Evolutionary conservation across 2,797 vertebrate species (phyloP).

Genomic region (Trachurus trachurus): DNA sequence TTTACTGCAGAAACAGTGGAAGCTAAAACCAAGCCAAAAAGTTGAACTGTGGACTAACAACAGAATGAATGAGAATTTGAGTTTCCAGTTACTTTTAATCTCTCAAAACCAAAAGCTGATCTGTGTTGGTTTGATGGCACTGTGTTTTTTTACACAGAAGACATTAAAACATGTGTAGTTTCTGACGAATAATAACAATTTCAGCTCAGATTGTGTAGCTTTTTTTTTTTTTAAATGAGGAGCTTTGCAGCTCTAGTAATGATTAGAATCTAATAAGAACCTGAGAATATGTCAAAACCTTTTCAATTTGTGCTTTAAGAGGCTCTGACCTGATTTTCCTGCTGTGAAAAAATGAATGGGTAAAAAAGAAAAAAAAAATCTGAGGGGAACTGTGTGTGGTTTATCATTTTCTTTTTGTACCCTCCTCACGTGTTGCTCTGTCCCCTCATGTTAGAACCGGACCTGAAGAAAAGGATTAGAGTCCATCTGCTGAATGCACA

Average conservation of each 20-base stretch:
- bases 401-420: neutral
- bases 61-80: too few relatives aligned
- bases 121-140: too few relatives aligned
- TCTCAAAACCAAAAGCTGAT: too few relatives aligned
- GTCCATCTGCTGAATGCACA: conserved; percentile 98
- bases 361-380: conserved; percentile 8
- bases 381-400: conserved; percentile 13
- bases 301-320: neutral
- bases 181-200: too few relatives aligned
- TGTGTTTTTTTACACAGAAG: too few relatives aligned
- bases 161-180: too few relatives aligned
- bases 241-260: neutral
- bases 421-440: conserved; percentile 18
- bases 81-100: too few relatives aligned
- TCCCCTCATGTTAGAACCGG: conserved; percentile 87
- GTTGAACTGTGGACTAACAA: too few relatives aligned
- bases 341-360: neutral
- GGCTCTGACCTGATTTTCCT: neutral
- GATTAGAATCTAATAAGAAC: neutral
- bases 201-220: too few relatives aligned
- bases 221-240: too few relatives aligned
- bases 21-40: too few relatives aligned
- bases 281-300: conserved; percentile 3
- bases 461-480: conserved; percentile 95
- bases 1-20: too few relatives aligned